These are phyloP conservation scores for Riptortus pedestris DNA, from an alignment of 1,140 invertebrate species.

Conservation along the genomic window DNA sequence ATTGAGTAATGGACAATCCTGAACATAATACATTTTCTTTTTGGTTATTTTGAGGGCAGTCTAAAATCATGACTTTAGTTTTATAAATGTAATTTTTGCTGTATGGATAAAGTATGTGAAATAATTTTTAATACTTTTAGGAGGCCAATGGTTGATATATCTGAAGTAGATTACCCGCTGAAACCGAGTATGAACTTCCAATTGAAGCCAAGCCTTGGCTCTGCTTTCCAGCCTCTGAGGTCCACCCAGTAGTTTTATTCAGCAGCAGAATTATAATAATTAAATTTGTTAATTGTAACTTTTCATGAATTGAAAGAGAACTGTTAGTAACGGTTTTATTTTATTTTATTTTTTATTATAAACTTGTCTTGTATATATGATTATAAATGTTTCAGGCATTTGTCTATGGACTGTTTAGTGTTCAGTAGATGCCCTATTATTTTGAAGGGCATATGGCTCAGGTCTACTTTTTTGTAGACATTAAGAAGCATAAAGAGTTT, in stretches of 20 bases:
- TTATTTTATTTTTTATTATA: neutral
- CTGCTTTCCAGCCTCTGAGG: constrained; percentile 67
- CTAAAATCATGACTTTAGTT: no score
- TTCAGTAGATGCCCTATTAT: neutral
- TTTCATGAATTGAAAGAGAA: neutral
- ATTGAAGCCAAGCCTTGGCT: constrained; percentile 65
- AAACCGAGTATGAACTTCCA: constrained; percentile 63
- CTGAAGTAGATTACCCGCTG: constrained; percentile 34
- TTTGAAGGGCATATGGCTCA: neutral
- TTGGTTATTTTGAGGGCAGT: no score
- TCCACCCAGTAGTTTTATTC: constrained; percentile 8
- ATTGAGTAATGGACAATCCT: no score
- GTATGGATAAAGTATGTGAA: no score
- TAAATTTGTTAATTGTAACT: neutral
- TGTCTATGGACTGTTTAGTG: constrained; percentile 2
- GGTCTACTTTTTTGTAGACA: no score
- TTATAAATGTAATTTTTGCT: no score
- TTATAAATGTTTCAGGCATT: constrained; percentile 4
- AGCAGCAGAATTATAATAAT: no score
- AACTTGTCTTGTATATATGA: no score
- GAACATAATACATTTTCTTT: no score
- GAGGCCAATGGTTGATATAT: constrained; percentile 41
- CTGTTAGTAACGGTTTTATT: neutral
- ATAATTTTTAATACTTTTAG: no score
- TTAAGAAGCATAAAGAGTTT: no score